Conservation (phyloP, 2,797 vertebrate genomes). For the Trachops cirrhosus region DNA sequence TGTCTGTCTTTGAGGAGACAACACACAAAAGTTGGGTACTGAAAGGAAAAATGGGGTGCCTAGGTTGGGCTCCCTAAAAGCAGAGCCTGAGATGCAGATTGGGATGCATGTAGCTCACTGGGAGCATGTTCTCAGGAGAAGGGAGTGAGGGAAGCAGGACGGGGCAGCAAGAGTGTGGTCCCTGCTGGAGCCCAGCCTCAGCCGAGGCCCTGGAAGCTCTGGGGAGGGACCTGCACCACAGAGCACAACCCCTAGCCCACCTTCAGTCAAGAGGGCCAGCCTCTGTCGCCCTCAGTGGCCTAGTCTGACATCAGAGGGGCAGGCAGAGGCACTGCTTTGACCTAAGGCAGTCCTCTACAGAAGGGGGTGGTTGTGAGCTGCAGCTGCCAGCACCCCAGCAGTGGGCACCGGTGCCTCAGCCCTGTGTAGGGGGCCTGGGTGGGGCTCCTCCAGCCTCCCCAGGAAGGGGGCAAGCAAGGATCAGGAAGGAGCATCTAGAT, state of each 20-base stretch:
- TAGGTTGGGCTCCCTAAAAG: not conserved
- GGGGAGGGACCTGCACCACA: fast-evolving
- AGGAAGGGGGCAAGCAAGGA: not conserved
- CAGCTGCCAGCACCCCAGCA: not conserved
- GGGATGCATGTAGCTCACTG: fast-evolving
- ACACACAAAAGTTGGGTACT: no score
- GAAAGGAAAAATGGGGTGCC: not conserved
- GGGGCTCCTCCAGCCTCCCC: not conserved
- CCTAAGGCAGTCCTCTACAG: not conserved
- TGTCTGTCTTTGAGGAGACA: not conserved
- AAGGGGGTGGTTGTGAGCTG: not conserved
- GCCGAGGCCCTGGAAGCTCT: not conserved
- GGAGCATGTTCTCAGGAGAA: not conserved
- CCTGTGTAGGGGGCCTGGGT: fast-evolving
- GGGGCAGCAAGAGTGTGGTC: not conserved
- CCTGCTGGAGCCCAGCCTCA: not conserved
- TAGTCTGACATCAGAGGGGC: not conserved
- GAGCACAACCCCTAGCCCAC: no score
- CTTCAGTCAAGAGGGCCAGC: not conserved
- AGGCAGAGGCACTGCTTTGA: not conserved
- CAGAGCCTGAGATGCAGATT: not conserved
- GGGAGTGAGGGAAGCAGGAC: not conserved
- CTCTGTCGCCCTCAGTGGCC: not conserved
- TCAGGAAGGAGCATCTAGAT: not conserved
- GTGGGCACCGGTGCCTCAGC: no score